phyloP scores from a whole-genome alignment of 2,113 vertebrate species.

The Aramus guarauna region DNA sequence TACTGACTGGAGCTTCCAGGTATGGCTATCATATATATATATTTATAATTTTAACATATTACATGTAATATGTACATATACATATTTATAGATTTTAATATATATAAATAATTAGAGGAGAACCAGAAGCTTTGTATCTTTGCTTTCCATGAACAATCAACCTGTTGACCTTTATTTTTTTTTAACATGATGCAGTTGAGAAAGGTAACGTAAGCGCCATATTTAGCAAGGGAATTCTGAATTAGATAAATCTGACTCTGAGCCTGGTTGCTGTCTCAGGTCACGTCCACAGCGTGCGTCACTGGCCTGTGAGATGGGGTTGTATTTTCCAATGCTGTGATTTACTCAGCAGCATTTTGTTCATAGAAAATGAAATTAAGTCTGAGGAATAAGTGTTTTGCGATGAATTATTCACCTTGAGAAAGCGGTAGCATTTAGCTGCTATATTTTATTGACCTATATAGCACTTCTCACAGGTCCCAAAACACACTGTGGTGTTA shows the following conservation, averaged over 20 bases:
- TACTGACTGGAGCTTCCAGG: background rate
- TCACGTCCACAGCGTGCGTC: background rate
- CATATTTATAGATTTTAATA: too few species aligned
- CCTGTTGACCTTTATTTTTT: background rate
- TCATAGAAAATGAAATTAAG: constrained; percentile 39
- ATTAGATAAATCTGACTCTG: background rate
- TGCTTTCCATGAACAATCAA: background rate
- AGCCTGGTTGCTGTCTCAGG: background rate
- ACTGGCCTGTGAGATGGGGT: background rate
- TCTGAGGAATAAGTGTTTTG: constrained; percentile 16
- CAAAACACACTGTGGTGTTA: background rate
- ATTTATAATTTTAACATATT: background rate
- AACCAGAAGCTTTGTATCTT: background rate
- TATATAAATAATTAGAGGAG: background rate
- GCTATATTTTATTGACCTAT: constrained; percentile 37
- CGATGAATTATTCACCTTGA: constrained; percentile 27
- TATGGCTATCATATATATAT: background rate
- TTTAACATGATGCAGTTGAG: background rate
- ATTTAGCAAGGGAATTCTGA: constrained; percentile 22
- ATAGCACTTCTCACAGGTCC: background rate
- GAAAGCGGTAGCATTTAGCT: constrained; percentile 21
- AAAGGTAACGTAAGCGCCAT: background rate
- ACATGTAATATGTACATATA: too few species aligned
- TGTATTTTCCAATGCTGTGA: background rate
- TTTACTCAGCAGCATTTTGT: constrained; percentile 40